Evolutionary conservation across 2,888 invertebrate species (phyloP).

Genomic region (Nasonovia ribisnigri): DNA sequence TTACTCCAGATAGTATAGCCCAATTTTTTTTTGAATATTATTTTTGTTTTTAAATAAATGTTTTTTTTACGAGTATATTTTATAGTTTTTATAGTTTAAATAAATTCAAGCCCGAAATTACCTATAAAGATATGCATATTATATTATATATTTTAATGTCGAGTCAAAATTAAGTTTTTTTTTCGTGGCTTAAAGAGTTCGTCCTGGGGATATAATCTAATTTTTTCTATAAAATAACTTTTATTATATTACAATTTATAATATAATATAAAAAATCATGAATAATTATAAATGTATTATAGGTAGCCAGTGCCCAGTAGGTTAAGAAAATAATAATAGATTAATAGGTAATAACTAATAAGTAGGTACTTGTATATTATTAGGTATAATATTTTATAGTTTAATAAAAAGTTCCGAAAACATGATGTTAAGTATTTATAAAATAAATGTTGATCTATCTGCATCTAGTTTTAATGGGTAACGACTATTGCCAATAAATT

Average conservation of each 20-base stretch:
- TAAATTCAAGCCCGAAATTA: neutral
- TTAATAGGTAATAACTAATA: no score
- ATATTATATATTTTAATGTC: neutral
- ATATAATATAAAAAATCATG: neutral
- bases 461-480: neutral
- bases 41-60: neutral
- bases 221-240: neutral
- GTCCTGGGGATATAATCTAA: neutral
- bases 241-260: neutral
- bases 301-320: no score
- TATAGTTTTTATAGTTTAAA: neutral
- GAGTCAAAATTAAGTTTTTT: neutral
- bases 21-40: neutral
- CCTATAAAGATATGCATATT: neutral
- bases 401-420: neutral
- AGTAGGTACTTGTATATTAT: neutral
- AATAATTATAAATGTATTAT: neutral
- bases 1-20: neutral
- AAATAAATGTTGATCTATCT: neutral
- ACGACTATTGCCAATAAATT: neutral
- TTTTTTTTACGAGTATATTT: neutral
- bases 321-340: neutral
- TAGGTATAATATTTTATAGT: neutral
- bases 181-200: neutral
- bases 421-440: neutral